Base-by-base conservation (phyloP, 2,888 invertebrate genomes). In the Apamea sordens region DNA sequence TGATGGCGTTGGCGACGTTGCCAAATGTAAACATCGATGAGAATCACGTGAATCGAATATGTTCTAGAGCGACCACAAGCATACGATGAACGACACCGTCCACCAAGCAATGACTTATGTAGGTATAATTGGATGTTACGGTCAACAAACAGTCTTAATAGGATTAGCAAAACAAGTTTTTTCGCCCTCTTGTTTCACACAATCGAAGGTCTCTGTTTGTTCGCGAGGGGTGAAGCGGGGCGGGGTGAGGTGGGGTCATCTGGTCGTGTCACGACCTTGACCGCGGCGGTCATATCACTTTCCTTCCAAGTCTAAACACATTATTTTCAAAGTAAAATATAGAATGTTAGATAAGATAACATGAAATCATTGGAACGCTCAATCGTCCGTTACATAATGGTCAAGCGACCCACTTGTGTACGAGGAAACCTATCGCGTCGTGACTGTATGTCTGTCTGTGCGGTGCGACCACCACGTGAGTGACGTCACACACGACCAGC, bases 361-460 rank as follows among this genome's bases (percentile, higher is more conserved):
- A 82, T 76, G 53, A 82, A 78, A 73, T 63, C 63, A 67, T 83
- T 74, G 64, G 73, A 79, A 79, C 76, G 74, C 70, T 53, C 69
- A 68, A 71, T 70, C 76, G 81, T 76, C 70, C 65, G 65, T 88
- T 88, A 89, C 69, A 72, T 87, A 84, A 88, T 67, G 41, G 74
- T 53, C 69, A n/a, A 53, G 80, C 79, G 81, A 88, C 83, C 83
- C 85, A 83, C 80, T 84, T 82, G 77, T 53, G 61, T 65, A 67
- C 82, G 68, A 74, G 84, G 74, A 78, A 73, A 64, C 68, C 83
- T 81, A 59, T 36, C 71, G 59, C 76, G 56, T 64, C 74, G 82
- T 41, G 82, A 64, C 73, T 24, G 75, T 36, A 36, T 41, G 76
- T 18, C 28, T 28, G 80, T 24, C 36, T 32, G 59, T 18, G 81